Evolutionary conservation across 2,113 vertebrate species (phyloP).

Genomic region (Odocoileus virginianus): DNA sequence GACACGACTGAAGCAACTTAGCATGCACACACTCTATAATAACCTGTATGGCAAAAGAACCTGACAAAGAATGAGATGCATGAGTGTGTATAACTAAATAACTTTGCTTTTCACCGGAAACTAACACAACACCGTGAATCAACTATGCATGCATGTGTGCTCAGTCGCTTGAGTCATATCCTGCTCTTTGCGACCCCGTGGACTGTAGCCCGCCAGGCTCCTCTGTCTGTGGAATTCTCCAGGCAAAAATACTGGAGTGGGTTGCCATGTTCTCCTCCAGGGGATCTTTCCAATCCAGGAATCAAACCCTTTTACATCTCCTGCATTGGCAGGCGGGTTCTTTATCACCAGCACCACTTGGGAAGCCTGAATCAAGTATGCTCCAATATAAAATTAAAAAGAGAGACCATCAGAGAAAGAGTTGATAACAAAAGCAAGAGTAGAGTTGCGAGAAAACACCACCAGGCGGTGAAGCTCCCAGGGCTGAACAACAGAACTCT

Average conservation of each 20-base stretch:
- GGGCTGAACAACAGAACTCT: not conserved
- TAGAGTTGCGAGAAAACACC: not conserved
- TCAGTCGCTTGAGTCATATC: not conserved
- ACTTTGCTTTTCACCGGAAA: not conserved
- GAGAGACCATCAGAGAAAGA: not conserved
- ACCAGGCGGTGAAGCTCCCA: not conserved
- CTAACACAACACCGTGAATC: not conserved
- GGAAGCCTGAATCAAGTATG: not conserved
- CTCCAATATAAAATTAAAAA: not conserved
- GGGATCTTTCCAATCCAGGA: not conserved
- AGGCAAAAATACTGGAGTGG: not conserved
- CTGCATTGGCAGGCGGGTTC: not conserved
- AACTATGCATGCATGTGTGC: fast-evolving
- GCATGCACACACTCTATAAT: not conserved
- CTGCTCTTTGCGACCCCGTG: not conserved
- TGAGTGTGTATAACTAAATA: not conserved
- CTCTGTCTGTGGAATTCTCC: not conserved
- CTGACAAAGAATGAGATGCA: not conserved
- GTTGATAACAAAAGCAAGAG: not conserved
- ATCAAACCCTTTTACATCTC: not conserved
- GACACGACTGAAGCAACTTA: not conserved
- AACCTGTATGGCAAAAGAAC: not conserved
- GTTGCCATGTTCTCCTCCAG: not conserved
- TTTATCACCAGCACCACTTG: not conserved
- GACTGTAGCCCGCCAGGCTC: not conserved